Evolutionary conservation across 2,888 invertebrate species (phyloP).

Genomic region (Erannis defoliaria): DNA sequence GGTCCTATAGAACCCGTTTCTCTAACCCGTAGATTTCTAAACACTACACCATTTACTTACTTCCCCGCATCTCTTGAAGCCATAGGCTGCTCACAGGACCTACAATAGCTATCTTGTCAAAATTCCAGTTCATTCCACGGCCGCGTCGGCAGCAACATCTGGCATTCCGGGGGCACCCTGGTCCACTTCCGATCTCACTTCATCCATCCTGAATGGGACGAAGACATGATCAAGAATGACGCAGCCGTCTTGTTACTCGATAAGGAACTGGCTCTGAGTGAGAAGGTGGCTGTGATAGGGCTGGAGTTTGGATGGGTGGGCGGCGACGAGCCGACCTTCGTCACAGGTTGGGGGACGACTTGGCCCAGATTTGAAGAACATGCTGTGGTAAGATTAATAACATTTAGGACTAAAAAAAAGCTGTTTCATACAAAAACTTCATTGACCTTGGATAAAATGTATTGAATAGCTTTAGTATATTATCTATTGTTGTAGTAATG

Average conservation of each 20-base stretch:
- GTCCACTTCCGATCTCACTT: constrained; percentile 26
- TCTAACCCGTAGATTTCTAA: too few species aligned
- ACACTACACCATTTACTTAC: too few species aligned
- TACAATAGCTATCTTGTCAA: background rate
- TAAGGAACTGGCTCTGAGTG: constrained; percentile 26
- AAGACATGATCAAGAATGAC: constrained; percentile 42
- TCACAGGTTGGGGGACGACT: constrained; percentile 54
- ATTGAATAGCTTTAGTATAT: too few species aligned
- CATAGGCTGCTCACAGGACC: too few species aligned
- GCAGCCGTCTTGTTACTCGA: constrained; percentile 30
- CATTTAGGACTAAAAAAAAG: too few species aligned
- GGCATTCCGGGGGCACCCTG: constrained; percentile 46
- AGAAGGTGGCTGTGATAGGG: constrained; percentile 28
- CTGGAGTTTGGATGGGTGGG: constrained; percentile 36
- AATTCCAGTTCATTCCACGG: constrained; percentile 41
- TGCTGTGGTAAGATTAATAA: constrained; percentile 40
- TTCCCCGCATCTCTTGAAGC: too few species aligned
- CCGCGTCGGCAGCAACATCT: constrained; percentile 48
- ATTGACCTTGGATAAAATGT: too few species aligned
- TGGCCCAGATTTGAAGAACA: constrained; percentile 39
- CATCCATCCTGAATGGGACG: constrained; percentile 49
- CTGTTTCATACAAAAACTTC: too few species aligned
- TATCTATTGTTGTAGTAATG: too few species aligned
- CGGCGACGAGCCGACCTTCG: constrained; percentile 32
- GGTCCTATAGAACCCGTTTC: too few species aligned